Evolutionary conservation across 1,140 invertebrate species (phyloP).

Genomic region (Drosophila ogumai): DNA sequence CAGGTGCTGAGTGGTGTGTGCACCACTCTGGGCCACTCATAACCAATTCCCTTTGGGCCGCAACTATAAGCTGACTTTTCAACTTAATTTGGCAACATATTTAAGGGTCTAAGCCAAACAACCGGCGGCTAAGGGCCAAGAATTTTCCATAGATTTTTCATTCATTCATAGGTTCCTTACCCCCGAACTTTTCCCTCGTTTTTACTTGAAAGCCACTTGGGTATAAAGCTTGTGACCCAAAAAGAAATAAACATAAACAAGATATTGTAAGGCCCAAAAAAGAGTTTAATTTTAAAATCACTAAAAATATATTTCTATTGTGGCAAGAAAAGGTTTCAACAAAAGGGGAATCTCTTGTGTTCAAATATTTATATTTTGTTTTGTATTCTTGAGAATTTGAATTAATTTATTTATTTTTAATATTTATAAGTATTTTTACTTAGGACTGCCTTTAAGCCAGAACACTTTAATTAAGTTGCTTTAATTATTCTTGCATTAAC

Average conservation of each 20-base stretch:
- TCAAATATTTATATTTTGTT: too few species aligned
- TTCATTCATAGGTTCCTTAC: background rate
- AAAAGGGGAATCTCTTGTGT: background rate
- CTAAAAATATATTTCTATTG: background rate
- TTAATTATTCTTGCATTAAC: slow-evolving; percentile 17
- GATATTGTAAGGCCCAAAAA: background rate
- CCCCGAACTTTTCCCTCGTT: background rate
- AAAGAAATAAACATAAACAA: background rate
- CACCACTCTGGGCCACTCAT: slow-evolving; percentile 45
- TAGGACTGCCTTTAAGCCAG: background rate
- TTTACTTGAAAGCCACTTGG: background rate
- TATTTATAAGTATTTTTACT: background rate
- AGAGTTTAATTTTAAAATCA: background rate
- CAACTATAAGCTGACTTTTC: slow-evolving; percentile 30
- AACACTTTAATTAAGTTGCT: slow-evolving; percentile 1
- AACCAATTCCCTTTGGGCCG: slow-evolving; percentile 49
- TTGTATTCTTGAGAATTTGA: too few species aligned
- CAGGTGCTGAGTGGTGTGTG: slow-evolving; percentile 1
- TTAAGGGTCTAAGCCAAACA: slow-evolving; percentile 23
- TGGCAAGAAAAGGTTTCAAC: background rate
- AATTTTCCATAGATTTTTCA: slow-evolving; percentile 1
- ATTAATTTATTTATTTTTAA: background rate
- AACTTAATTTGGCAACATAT: slow-evolving; percentile 38
- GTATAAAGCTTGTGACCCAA: background rate
- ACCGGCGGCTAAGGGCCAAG: background rate